phyloP scores from a whole-genome alignment of 2,113 vertebrate genomes.

The Epinephelus cyanopodus region DNA sequence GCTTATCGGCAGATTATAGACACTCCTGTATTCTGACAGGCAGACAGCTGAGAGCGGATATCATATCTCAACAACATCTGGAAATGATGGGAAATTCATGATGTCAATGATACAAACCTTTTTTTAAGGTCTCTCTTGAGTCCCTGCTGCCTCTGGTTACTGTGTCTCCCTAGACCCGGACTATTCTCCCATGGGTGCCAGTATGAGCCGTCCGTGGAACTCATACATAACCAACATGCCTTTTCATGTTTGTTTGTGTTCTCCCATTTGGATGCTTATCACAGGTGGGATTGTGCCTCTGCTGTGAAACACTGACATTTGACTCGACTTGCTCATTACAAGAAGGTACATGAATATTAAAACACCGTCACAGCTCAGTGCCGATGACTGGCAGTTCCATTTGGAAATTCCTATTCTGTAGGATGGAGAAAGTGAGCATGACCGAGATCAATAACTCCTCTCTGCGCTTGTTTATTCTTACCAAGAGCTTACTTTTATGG shows the following conservation, averaged over 20 bases:
- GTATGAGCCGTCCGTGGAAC: constrained; percentile 2
- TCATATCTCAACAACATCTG: constrained; percentile 24
- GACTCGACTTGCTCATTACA: constrained; percentile 64
- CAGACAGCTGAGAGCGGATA: constrained; percentile 11
- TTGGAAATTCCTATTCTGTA: constrained; percentile 40
- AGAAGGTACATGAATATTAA: constrained; percentile 66
- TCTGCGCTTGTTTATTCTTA: constrained; percentile 42
- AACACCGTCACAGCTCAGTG: constrained; percentile 46
- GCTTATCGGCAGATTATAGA: constrained; percentile 46
- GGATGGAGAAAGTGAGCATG: constrained; percentile 10
- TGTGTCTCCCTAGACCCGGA: constrained; percentile 31
- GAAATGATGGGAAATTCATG: constrained; percentile 16
- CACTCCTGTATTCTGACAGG: constrained; percentile 30
- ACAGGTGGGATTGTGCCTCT: constrained; percentile 54
- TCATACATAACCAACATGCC: constrained; percentile 51
- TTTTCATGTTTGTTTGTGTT: constrained; percentile 63
- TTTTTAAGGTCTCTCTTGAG: not conserved
- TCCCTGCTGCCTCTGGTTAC: constrained; percentile 34
- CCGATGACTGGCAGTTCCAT: constrained; percentile 58
- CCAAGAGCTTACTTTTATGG: constrained; percentile 36
- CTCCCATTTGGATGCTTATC: constrained; percentile 56
- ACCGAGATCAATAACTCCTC: constrained; percentile 51
- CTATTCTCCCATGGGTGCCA: constrained; percentile 31
- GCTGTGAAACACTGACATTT: constrained; percentile 67
- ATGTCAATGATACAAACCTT: constrained; percentile 22